Percentiles rank a stretch among this genome's conserved stretches.
Evolutionary conservation across 2,113 vertebrate genomes (phyloP).

Genomic region (Callionymus lyra): DNA sequence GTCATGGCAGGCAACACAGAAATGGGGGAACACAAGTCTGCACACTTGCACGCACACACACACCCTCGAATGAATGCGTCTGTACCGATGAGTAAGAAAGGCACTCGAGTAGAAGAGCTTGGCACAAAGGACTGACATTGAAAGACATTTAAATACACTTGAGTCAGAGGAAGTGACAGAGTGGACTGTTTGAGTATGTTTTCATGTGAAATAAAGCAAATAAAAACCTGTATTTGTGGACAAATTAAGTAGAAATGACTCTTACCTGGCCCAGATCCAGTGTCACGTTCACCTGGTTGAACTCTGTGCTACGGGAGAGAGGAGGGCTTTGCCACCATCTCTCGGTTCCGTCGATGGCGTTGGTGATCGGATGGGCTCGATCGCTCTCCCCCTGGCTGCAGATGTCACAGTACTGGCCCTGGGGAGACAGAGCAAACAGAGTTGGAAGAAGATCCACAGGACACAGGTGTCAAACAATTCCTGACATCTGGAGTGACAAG

Average conservation of each 20-base stretch:
- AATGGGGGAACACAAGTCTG: constrained; percentile 1
- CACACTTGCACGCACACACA: constrained; percentile 5
- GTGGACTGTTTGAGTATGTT: too few relatives aligned
- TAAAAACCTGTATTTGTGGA: too few relatives aligned
- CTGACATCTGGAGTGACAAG: too few relatives aligned
- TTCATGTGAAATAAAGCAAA: too few relatives aligned
- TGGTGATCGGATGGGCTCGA: constrained; percentile 84
- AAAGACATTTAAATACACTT: constrained; percentile 16
- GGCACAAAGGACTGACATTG: constrained; percentile 28
- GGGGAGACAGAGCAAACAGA: not conserved
- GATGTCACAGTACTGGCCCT: constrained; percentile 97
- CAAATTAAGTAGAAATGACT: too few relatives aligned
- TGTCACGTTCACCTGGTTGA: constrained; percentile 92
- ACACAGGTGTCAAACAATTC: too few relatives aligned
- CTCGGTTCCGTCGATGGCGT: constrained; percentile 93
- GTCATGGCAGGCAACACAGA: constrained; percentile 12
- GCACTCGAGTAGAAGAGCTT: constrained; percentile 29
- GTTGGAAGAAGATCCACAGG: too few relatives aligned
- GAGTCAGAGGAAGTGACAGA: constrained; percentile 1
- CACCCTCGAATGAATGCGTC: constrained; percentile 1
- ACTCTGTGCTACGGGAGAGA: constrained; percentile 82
- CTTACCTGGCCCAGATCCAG: constrained; percentile 93
- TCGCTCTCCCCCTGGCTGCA: constrained; percentile 76
- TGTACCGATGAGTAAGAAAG: constrained; percentile 18
- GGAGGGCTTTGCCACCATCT: constrained; percentile 99